A percentile compares a stretch with the other conserved stretches of the same genome.
Conservation (phyloP, 2,888 invertebrate genomes). For the Yponomeuta plumbellus region DNA sequence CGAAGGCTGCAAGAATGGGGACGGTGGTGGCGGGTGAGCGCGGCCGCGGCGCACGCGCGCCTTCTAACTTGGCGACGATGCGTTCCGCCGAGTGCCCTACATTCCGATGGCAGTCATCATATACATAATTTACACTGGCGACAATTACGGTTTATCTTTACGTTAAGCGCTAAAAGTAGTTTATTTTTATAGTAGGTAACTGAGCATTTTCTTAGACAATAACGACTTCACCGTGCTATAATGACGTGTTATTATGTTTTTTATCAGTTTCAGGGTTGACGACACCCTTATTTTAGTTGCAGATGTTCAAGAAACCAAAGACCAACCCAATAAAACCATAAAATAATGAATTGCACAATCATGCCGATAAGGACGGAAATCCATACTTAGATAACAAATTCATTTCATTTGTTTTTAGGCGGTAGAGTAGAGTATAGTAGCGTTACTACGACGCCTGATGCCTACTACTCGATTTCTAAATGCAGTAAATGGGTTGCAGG, state of each 20-base stretch:
- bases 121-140: constrained; percentile 17
- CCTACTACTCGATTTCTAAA: not conserved
- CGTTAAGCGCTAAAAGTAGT: too few relatives aligned
- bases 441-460: not conserved
- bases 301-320: not conserved
- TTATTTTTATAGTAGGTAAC: not conserved
- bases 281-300: not conserved
- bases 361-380: not conserved
- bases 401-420: not conserved
- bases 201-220: not conserved
- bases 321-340: not conserved
- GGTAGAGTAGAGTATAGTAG: not conserved
- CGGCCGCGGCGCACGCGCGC: constrained; percentile 39
- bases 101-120: constrained; percentile 35
- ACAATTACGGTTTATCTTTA: not conserved
- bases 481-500: not conserved
- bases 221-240: not conserved
- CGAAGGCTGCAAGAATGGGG: constrained; percentile 45
- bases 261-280: not conserved
- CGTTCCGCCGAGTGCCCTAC: constrained; percentile 41
- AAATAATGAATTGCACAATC: not conserved
- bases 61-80: constrained; percentile 32
- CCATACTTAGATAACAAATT: not conserved
- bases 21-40: constrained; percentile 29
- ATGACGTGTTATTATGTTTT: too few relatives aligned